These are phyloP conservation scores for Neogobius melanostomus DNA, from an alignment of 2,113 vertebrate genomes.

Conservation along the genomic window DNA sequence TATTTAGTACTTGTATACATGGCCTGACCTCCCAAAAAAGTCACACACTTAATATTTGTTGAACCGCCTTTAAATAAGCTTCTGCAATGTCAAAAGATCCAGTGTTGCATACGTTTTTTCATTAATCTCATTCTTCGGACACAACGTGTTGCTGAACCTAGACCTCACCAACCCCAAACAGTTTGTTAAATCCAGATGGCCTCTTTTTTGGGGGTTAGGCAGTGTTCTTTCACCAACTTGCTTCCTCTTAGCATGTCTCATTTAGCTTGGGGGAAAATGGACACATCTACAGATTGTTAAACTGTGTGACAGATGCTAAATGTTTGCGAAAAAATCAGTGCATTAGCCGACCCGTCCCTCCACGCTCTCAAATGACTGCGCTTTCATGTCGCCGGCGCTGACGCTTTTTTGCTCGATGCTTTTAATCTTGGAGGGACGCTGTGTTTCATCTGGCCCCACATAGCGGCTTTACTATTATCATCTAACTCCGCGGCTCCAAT, in stretches of 20 bases:
- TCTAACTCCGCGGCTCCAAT: constrained; percentile 41
- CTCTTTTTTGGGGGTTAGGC: no score
- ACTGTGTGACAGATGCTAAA: constrained; percentile 43
- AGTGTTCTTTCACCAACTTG: no score
- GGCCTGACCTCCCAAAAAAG: no score
- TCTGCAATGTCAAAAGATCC: no score
- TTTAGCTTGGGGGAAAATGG: neutral
- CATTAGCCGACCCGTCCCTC: constrained; percentile 20
- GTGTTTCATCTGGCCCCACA: constrained; percentile 46
- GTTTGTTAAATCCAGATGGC: no score
- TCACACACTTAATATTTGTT: no score
- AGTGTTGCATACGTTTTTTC: no score
- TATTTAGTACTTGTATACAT: no score
- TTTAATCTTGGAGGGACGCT: constrained; percentile 29
- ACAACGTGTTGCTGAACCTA: no score
- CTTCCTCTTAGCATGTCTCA: neutral
- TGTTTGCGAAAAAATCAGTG: constrained; percentile 34
- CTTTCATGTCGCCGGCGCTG: constrained; percentile 42
- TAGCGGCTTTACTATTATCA: constrained; percentile 35
- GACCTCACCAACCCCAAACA: no score
- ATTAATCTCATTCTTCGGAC: no score
- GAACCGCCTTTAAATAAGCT: no score
- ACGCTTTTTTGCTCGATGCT: constrained; percentile 35
- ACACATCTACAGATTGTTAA: constrained; percentile 6
- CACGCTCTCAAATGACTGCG: constrained; percentile 37